Evolutionary conservation across 2,113 vertebrate genomes (phyloP), one percentile per base, ranked within the genome.

Genomic region (Erpornis zantholeuca): DNA sequence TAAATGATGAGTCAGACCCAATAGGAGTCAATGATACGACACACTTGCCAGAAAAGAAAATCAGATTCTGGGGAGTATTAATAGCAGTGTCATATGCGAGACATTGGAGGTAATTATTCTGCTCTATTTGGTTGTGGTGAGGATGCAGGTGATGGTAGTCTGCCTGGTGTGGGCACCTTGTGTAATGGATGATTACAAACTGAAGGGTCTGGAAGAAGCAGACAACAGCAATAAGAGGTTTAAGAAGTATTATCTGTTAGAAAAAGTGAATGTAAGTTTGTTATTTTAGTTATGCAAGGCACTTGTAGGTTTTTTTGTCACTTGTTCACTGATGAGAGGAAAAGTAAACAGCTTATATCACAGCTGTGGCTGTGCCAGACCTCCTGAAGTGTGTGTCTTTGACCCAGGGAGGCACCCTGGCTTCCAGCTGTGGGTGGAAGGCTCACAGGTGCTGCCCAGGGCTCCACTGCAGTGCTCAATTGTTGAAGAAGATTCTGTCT

Each of bases 1-100:
- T 86, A 72, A 81, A 12, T 59, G 60, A 86, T 92, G 77, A 88
- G 60, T 96, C 89, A 92, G 80, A 86, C 45, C 35, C 64, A 86
- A 91, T 27, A 78, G 77, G 60, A 95, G 33, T 94, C 72, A 92
- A 63, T 0, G 3, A 53, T 18, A 22, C 52, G 47, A 59, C 38
- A 54, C 28, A 50, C 35, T 89, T 91, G 52, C 59, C 60, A 89
- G 81, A 84, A 91, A 86, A 77, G n/a, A 85, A 82, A 92, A 91
- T 75, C 11, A 71, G 7, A 76, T 83, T 88, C 86, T 78, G 14
- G 68, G 64, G 88, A 91, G 29, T 89, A 89, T 94, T 92, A 81
- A 83, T 78, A 92, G 50, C 38, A 69, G 25, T 66, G 60, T 96
- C 68, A 73, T 70, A 83, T 36, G 27, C 0, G 0, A 94, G 64